Percentiles rank a stretch among this genome's conserved stretches.
These are phyloP conservation scores for Scaptomyza reducta DNA, from an alignment of 2,888 invertebrate species.

Conservation along the genomic window DNA sequence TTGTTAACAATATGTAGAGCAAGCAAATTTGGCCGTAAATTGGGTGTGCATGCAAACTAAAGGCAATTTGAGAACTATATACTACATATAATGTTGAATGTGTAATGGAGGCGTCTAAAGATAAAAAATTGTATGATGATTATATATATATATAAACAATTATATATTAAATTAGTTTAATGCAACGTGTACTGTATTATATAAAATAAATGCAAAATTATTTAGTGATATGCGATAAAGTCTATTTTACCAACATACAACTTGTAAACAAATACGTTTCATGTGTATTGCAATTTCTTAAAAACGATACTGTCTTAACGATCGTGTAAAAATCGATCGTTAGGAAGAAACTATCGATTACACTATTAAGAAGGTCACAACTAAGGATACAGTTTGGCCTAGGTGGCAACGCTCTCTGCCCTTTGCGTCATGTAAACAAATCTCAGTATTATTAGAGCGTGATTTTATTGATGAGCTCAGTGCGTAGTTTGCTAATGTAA, in stretches of 20 bases:
- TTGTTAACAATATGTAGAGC: conserved; percentile 63
- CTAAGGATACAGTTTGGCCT: neutral
- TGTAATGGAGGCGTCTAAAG: conserved; percentile 48
- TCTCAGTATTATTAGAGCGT: neutral
- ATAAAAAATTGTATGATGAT: conserved; percentile 56
- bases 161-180: conserved; percentile 77
- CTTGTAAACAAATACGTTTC: neutral
- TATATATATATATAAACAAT: conserved; percentile 58
- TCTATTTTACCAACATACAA: conserved; percentile 4
- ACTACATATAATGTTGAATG: conserved; percentile 32
- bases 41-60: conserved; percentile 27
- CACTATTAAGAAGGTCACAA: neutral
- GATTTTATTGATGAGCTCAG: neutral
- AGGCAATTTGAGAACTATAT: conserved; percentile 25
- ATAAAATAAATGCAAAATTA: conserved; percentile 77
- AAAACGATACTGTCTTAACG: neutral
- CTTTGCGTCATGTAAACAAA: neutral
- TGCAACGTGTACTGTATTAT: conserved; percentile 77
- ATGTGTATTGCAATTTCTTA: neutral
- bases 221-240: conserved; percentile 67
- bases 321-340: neutral
- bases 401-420: conserved; percentile 1
- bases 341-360: conserved; percentile 1
- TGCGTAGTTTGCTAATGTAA: neutral
- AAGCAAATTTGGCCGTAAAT: conserved; percentile 36